A percentile compares a stretch with the other conserved stretches of the same genome.
Evolutionary conservation across 2,113 vertebrate genomes (phyloP).

Genomic region (Elephantulus edwardii): DNA sequence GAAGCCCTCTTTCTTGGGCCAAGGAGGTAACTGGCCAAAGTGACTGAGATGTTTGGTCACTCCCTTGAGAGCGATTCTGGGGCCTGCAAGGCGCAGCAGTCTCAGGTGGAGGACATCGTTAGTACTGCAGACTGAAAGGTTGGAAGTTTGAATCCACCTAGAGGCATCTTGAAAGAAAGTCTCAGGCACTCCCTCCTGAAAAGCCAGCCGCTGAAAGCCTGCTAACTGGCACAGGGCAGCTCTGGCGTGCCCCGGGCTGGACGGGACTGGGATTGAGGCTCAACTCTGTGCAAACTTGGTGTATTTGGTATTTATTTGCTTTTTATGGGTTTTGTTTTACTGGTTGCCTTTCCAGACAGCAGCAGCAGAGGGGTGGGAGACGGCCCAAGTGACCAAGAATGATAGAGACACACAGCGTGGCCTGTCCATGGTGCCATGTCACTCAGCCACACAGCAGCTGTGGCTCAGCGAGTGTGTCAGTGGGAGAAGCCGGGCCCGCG

Average conservation of each 20-base stretch:
- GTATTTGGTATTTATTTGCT: too few relatives aligned
- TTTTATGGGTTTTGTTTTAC: background rate
- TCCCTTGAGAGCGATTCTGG: accelerated
- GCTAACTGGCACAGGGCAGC: too few relatives aligned
- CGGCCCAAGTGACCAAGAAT: too few relatives aligned
- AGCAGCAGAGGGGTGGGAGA: background rate
- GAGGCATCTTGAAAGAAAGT: background rate
- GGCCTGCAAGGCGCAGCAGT: background rate
- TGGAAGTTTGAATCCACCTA: background rate
- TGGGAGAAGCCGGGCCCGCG: background rate
- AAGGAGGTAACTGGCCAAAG: accelerated
- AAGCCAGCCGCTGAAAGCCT: background rate
- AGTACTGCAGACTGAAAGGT: background rate
- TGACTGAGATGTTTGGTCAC: accelerated
- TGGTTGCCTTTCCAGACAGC: background rate
- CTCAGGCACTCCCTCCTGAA: background rate
- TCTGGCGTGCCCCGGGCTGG: too few relatives aligned
- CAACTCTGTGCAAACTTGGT: background rate
- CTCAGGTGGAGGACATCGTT: background rate
- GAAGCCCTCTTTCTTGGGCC: accelerated
- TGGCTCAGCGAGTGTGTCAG: background rate
- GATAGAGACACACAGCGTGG: background rate
- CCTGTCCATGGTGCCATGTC: background rate
- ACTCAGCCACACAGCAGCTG: background rate
- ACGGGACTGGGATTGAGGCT: background rate